Evolutionary conservation across 2,113 vertebrate species (phyloP).

Genomic region (Amphiprion ocellaris): DNA sequence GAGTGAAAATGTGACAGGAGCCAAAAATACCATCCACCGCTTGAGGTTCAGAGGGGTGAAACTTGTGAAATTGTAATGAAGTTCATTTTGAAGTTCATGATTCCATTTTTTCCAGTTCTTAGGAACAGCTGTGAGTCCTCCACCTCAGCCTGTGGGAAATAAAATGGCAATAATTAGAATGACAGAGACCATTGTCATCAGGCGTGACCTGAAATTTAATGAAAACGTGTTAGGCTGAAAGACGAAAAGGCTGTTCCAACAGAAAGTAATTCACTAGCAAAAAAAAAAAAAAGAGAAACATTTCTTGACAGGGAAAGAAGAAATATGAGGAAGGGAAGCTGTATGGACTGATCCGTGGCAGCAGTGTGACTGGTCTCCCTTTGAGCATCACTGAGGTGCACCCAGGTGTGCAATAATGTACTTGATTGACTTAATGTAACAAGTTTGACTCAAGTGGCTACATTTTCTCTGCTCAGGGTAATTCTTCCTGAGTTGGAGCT

Average conservation of each 20-base stretch:
- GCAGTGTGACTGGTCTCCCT: slow-evolving; percentile 17
- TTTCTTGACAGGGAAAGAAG: not conserved
- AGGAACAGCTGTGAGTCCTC: not conserved
- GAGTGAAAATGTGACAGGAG: too few relatives aligned
- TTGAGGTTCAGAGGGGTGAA: too few relatives aligned
- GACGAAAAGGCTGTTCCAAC: not conserved
- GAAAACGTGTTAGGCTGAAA: not conserved
- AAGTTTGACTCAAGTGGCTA: slow-evolving; percentile 57
- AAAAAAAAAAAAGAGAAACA: not conserved
- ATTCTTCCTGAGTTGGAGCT: slow-evolving; percentile 51
- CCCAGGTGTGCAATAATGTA: slow-evolving; percentile 59
- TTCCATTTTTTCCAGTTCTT: not conserved
- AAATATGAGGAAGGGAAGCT: not conserved
- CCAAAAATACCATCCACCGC: too few relatives aligned
- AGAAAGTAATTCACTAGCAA: not conserved
- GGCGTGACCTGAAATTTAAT: not conserved
- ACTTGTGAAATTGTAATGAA: too few relatives aligned
- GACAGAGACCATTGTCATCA: not conserved
- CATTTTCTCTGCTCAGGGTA: slow-evolving; percentile 44
- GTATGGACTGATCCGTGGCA: not conserved
- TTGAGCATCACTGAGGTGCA: slow-evolving; percentile 40
- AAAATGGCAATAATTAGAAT: slow-evolving; percentile 2
- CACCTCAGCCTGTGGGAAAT: not conserved
- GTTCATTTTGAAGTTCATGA: not conserved
- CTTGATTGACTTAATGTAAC: slow-evolving; percentile 63